Evolutionary conservation across 1,140 invertebrate genomes (phyloP), one percentile per base, ranked within the genome.

Genomic region (Sminthurinus signatus): DNA sequence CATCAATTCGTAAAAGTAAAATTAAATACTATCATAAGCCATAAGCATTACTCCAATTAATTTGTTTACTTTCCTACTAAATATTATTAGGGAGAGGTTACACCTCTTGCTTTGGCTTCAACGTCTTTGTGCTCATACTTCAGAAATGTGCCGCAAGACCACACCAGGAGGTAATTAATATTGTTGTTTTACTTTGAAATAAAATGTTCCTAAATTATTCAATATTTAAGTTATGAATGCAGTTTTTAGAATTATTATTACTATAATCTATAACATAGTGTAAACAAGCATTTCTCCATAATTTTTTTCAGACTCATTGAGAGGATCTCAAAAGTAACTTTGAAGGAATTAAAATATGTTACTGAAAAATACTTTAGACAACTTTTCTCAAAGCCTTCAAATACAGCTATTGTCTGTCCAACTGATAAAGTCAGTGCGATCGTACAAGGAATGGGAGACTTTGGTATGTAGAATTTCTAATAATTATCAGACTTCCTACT

Each of bases 61-160:
- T n/a, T n/a, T n/a, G n/a, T n/a, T n/a, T n/a, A n/a, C n/a, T n/a
- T n/a, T n/a, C n/a, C n/a, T n/a, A n/a, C n/a, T n/a, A n/a, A n/a
- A n/a, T n/a, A n/a, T n/a, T n/a, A n/a, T n/a, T n/a, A n/a, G 64
- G 77, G 82, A 65, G 88, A 93, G 75, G 86, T 89, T 69, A 88
- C 84, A 59, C 83, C 92, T 1, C 82, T 86, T 0, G 82, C 86
- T 72, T 81, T 86, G 1, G 83, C 89, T 1, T 72, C 76, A 17
- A 81, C 88, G 62, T 89, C 88, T 0, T 75, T 93, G 12, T 73
- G 85, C 3, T 83, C 82, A 36, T 88, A 88, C 74, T 85, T 89
- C 63, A 82, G 85, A 68, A 81, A 82, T 25, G 81, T 87, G 0
- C 79, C 82, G 2, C 81, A 83, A 23, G 78, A 83, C 63, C 88